Conservation (phyloP, 2,888 invertebrate genomes). For the Rhabditoides inermis region DNA sequence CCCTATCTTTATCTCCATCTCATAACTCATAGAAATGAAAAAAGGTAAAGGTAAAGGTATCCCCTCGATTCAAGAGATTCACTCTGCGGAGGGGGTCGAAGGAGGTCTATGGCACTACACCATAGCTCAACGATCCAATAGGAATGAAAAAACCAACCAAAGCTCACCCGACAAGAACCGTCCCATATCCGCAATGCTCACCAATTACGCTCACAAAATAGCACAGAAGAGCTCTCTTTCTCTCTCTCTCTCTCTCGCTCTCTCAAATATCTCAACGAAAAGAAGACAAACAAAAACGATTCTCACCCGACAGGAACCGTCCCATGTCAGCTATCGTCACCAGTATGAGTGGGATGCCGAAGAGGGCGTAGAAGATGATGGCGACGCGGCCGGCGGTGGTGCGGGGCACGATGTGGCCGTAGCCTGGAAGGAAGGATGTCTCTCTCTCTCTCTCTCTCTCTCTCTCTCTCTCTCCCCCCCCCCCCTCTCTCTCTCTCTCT, state of each 20-base stretch:
- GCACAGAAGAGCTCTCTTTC: too few species aligned
- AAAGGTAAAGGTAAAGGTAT: too few species aligned
- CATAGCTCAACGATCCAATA: too few species aligned
- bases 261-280: not conserved
- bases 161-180: constrained; percentile 47
- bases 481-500: not conserved
- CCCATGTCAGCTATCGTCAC: constrained; percentile 53
- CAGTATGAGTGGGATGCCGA: constrained; percentile 52
- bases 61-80: too few species aligned
- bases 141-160: not conserved
- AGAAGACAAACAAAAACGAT: not conserved
- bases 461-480: constrained; percentile 1
- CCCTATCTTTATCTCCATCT: too few species aligned
- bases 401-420: constrained; percentile 52
- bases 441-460: constrained; percentile 8
- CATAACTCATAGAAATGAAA: too few species aligned
- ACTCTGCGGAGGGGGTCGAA: too few species aligned
- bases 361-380: constrained; percentile 50
- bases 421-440: constrained; percentile 25
- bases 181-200: constrained; percentile 53
- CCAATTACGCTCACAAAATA: too few species aligned
- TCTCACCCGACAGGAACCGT: constrained; percentile 47
- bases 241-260: too few species aligned
- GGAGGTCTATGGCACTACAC: too few species aligned
- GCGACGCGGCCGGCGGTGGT: constrained; percentile 47